phyloP scores from a whole-genome alignment of 2,113 vertebrate genomes.

The Malurus alboscapulatus region DNA sequence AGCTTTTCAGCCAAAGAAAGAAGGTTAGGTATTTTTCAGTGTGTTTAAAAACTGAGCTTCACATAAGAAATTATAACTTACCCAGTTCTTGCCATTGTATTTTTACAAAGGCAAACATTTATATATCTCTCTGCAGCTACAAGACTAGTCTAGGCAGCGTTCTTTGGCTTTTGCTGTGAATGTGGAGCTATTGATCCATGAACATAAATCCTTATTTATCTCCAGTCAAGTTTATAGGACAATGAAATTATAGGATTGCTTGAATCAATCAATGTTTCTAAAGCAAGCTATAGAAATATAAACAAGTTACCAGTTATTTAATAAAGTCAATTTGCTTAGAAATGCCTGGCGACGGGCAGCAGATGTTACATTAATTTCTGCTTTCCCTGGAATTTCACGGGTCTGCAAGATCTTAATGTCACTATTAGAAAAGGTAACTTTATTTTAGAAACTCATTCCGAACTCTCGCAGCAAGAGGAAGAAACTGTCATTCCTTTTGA shows the following conservation, averaged over 20 bases:
- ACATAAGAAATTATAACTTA: background rate
- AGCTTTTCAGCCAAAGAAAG: background rate
- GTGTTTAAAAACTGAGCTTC: background rate
- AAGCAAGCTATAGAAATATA: conserved; percentile 49
- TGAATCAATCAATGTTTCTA: conserved; percentile 48
- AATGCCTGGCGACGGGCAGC: background rate
- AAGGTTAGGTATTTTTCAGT: background rate
- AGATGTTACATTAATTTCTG: conserved; percentile 38
- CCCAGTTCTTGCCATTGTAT: background rate
- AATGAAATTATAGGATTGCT: conserved; percentile 52
- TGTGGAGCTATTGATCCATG: conserved; percentile 34
- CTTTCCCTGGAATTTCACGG: conserved; percentile 48
- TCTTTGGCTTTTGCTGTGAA: conserved; percentile 27
- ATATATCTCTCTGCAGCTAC: background rate
- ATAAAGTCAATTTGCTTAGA: conserved; percentile 50
- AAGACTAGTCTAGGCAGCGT: background rate
- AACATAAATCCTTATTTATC: conserved; percentile 58
- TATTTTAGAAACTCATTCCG: conserved; percentile 45
- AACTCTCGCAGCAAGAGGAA: conserved; percentile 38
- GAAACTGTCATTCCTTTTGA: conserved; percentile 40
- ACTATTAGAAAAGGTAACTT: conserved; percentile 45
- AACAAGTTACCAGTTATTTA: conserved; percentile 49
- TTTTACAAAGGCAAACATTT: conserved; percentile 18
- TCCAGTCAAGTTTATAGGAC: conserved; percentile 43
- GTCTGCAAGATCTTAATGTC: conserved; percentile 27